Evolutionary conservation across 2,888 invertebrate species (phyloP).

Genomic region (Junonia oenone): DNA sequence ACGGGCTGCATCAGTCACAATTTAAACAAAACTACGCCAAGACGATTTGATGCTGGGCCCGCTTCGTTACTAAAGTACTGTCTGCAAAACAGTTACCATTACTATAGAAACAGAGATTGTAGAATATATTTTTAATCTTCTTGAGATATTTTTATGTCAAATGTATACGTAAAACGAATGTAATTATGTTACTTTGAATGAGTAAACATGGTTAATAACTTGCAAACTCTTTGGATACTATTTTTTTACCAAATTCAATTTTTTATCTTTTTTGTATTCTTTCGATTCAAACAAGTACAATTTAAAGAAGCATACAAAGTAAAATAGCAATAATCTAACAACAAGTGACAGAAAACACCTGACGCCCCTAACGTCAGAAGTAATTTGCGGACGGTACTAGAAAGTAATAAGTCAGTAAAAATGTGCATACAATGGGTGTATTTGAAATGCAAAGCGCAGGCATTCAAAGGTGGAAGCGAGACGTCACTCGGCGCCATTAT

Average conservation of each 20-base stretch:
- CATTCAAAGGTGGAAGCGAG: slow-evolving; percentile 53
- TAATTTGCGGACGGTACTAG: slow-evolving; percentile 47
- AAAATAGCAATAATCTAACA: neutral
- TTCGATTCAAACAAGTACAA: too few relatives aligned
- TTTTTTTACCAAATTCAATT: too few relatives aligned
- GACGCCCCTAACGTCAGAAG: neutral
- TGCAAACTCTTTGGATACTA: too few relatives aligned
- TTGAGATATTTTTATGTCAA: neutral
- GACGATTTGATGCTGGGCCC: slow-evolving; percentile 52
- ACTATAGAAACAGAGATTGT: too few relatives aligned
- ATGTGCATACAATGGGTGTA: slow-evolving; percentile 77
- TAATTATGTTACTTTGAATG: too few relatives aligned
- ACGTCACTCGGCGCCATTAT: slow-evolving; percentile 59
- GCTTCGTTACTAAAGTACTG: slow-evolving; percentile 62
- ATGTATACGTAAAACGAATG: too few relatives aligned
- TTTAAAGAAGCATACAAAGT: neutral
- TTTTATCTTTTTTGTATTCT: too few relatives aligned
- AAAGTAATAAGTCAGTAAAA: slow-evolving; percentile 76
- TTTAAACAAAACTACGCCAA: slow-evolving; percentile 69
- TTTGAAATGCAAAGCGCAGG: slow-evolving; percentile 72
- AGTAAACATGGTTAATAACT: too few relatives aligned
- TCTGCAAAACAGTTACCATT: slow-evolving; percentile 36
- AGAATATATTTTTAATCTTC: neutral
- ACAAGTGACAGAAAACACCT: neutral
- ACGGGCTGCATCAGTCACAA: slow-evolving; percentile 69